Conservation (phyloP, 2,113 vertebrate genomes). For the Patagioenas fasciata region DNA sequence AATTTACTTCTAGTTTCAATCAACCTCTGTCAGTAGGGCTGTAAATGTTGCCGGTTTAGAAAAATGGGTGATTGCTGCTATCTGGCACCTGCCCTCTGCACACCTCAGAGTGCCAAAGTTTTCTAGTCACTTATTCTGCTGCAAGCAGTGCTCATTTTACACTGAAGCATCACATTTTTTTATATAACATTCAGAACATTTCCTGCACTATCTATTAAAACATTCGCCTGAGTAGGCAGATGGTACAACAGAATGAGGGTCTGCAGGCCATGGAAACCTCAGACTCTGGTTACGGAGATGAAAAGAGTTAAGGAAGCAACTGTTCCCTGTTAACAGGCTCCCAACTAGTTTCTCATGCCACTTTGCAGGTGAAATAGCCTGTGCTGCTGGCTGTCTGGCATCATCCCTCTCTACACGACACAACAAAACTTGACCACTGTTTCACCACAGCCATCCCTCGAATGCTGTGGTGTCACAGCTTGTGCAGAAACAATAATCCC, state of each 20-base stretch:
- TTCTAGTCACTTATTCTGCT: neutral
- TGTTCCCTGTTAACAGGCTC: neutral
- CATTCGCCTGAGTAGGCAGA: accelerated
- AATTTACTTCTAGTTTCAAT: neutral
- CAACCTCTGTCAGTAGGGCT: neutral
- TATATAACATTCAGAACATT: neutral
- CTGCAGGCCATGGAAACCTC: neutral
- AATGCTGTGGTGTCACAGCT: neutral
- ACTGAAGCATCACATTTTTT: neutral
- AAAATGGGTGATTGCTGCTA: neutral
- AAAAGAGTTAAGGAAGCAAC: neutral
- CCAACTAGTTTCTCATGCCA: neutral
- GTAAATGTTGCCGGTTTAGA: neutral
- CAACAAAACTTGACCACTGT: neutral
- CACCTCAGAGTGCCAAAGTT: neutral
- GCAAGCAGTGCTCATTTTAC: neutral
- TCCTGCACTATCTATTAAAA: neutral
- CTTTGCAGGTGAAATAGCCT: neutral
- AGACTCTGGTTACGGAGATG: neutral
- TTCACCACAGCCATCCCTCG: neutral
- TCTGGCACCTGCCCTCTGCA: neutral
- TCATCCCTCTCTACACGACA: neutral
- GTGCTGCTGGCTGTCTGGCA: accelerated
- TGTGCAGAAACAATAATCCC: neutral
- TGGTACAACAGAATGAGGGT: accelerated